Conservation (phyloP, 1,140 invertebrate species). For the Drosophila grimshawi region DNA sequence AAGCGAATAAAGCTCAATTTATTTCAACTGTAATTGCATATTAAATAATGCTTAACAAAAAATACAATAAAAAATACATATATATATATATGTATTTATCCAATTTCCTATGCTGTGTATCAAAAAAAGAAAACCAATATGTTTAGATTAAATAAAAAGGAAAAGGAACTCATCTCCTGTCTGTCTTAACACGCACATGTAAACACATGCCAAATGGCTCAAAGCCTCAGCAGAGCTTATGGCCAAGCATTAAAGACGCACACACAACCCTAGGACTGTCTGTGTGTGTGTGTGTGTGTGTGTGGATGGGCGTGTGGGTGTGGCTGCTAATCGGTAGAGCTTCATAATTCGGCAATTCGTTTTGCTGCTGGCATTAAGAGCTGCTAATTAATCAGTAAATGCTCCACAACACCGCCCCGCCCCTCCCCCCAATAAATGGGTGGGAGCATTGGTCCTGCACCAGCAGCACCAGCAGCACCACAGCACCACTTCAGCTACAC, state of each 20-base stretch:
- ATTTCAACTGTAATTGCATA: not conserved
- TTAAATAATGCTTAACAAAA: not conserved
- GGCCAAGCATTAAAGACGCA: slow-evolving; percentile 16
- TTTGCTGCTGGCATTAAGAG: slow-evolving; percentile 60
- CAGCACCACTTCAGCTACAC: not conserved
- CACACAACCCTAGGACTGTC: not conserved
- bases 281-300: slow-evolving; percentile 13
- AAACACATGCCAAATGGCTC: slow-evolving; percentile 56
- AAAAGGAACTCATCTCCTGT: slow-evolving; percentile 2
- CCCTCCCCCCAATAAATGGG: not conserved
- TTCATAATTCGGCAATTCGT: slow-evolving; percentile 72
- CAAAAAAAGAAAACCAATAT: slow-evolving; percentile 20
- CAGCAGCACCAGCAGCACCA: no score
- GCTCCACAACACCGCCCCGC: slow-evolving; percentile 6
- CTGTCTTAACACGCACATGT: slow-evolving; percentile 59
- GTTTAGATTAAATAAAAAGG: not conserved
- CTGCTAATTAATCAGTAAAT: slow-evolving; percentile 73
- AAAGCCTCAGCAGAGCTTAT: slow-evolving; percentile 35
- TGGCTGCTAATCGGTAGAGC: slow-evolving; percentile 17
- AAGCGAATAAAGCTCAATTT: not conserved
- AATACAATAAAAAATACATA: not conserved
- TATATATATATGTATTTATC: not conserved
- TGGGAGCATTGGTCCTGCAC: no score
- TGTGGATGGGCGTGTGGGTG: not conserved
- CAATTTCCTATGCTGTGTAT: slow-evolving; percentile 24